Percentiles rank a stretch among this genome's conserved stretches.
Evolutionary conservation across 2,888 invertebrate genomes (phyloP).

Genomic region (Volucella bombylans): DNA sequence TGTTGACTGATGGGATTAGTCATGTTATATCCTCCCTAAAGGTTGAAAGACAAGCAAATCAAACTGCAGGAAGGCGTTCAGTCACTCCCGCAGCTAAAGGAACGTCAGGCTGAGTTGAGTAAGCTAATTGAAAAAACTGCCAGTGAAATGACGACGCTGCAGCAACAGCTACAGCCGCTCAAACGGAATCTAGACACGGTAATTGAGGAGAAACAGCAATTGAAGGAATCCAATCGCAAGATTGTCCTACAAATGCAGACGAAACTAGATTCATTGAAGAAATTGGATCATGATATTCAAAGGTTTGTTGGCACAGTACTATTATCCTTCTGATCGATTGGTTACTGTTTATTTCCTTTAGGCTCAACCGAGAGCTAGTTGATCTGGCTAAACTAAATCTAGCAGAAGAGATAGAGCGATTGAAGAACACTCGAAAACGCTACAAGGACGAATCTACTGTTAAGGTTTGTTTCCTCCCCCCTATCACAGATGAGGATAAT

Average conservation of each 20-base stretch:
- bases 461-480: constrained; percentile 74
- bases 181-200: constrained; percentile 78
- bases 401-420: constrained; percentile 83
- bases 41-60: constrained; percentile 87
- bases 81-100: constrained; percentile 80
- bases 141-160: constrained; percentile 79
- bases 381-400: constrained; percentile 84
- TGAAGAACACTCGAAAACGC: constrained; percentile 83
- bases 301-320: constrained; percentile 73
- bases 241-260: constrained; percentile 76
- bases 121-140: constrained; percentile 79
- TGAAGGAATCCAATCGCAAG: constrained; percentile 77
- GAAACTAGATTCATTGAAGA: constrained; percentile 77
- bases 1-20: not conserved
- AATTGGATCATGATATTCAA: constrained; percentile 79
- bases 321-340: not conserved
- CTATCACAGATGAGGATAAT: constrained; percentile 27
- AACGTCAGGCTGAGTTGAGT: constrained; percentile 77
- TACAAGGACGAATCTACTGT: constrained; percentile 80
- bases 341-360: constrained; percentile 45
- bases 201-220: constrained; percentile 80
- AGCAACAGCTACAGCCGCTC: constrained; percentile 82
- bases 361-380: constrained; percentile 84
- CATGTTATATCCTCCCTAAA: constrained; percentile 61
- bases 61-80: constrained; percentile 86